A percentile compares a stretch with the other conserved stretches of the same genome.
Conservation (phyloP, 1,140 invertebrate species). For the Trichonephila clavipes region DNA sequence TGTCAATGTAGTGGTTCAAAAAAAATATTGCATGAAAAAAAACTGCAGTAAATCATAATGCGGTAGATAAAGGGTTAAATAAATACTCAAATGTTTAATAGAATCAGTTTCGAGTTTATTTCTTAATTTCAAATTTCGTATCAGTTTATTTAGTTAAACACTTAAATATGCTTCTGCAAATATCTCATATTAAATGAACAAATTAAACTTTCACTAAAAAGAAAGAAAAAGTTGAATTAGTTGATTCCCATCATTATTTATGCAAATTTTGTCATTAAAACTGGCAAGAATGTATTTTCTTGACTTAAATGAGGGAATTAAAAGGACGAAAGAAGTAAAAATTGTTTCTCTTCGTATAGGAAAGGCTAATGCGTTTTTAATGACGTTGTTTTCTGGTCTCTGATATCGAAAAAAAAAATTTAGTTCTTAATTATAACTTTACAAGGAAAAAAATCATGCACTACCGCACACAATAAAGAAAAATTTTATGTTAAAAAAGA, state of each 20-base stretch:
- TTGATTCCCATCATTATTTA: not conserved
- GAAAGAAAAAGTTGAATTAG: not conserved
- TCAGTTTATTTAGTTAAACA: too few species aligned
- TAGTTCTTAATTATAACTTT: constrained; percentile 1
- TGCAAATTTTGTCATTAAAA: constrained; percentile 13
- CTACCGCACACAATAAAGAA: not conserved
- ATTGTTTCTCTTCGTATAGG: not conserved
- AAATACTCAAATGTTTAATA: too few species aligned
- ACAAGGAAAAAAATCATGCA: not conserved
- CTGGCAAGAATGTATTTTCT: not conserved
- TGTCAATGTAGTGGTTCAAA: too few species aligned
- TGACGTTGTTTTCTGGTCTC: not conserved
- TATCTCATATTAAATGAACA: not conserved
- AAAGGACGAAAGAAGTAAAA: not conserved
- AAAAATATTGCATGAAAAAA: too few species aligned
- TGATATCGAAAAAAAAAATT: not conserved
- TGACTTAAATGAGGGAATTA: constrained; percentile 10
- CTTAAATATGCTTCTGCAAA: too few species aligned
- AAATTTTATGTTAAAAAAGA: not conserved
- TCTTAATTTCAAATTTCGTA: too few species aligned
- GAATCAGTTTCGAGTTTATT: too few species aligned
- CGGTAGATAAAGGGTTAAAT: too few species aligned
- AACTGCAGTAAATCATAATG: too few species aligned
- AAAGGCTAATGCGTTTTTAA: constrained; percentile 17
- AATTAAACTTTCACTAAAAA: not conserved